Percentiles rank a stretch among this genome's conserved stretches.
Evolutionary conservation across 2,113 vertebrate genomes (phyloP).

Genomic region (Ornithorhynchus anatinus): DNA sequence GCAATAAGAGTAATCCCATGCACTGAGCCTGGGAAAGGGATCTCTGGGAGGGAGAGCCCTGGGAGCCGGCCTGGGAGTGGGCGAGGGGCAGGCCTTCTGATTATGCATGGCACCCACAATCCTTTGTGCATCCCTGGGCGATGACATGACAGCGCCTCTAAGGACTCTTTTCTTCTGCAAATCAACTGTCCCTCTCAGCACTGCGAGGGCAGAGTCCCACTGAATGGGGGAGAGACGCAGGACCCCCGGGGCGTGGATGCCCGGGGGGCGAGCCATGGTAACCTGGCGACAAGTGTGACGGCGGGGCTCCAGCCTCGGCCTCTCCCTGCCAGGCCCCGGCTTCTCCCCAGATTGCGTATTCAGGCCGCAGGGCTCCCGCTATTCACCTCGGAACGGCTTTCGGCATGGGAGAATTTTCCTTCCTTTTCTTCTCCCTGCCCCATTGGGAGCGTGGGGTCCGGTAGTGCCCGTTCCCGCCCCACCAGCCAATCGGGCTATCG

Average conservation of each 20-base stretch:
- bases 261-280: conserved; percentile 40
- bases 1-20: neutral
- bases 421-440: neutral
- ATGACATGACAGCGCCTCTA: conserved; percentile 30
- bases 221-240: neutral
- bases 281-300: conserved; percentile 53
- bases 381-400: conserved; percentile 27
- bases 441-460: neutral
- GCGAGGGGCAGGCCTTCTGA: neutral
- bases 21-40: neutral
- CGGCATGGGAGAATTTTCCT: conserved; percentile 25
- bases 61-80: neutral
- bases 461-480: neutral
- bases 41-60: neutral
- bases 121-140: neutral
- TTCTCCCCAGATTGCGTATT: conserved; percentile 49
- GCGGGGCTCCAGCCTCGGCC: conserved; percentile 22
- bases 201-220: neutral
- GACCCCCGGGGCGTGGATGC: conserved; percentile 17
- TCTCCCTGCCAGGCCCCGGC: conserved; percentile 6
- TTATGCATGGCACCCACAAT: neutral
- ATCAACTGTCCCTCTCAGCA: conserved; percentile 8
- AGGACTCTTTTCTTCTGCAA: conserved; percentile 40
- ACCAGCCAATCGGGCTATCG: neutral
- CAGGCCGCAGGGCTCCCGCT: conserved; percentile 38